Base-by-base conservation (phyloP, 2,888 invertebrate species). In the Arctia plantaginis region DNA sequence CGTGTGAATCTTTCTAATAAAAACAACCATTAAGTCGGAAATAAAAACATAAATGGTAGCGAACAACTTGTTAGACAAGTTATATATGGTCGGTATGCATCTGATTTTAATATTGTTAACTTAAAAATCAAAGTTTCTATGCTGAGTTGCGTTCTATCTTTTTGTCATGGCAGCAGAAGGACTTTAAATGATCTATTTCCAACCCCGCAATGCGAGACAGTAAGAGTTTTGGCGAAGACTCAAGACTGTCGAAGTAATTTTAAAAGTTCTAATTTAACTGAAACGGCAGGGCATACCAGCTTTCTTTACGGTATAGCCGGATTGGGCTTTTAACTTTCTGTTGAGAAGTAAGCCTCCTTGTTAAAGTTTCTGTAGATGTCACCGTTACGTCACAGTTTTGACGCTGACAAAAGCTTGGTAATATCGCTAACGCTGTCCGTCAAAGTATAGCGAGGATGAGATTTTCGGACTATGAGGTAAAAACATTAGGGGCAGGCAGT, bases 1-100 rank as follows among this genome's bases (percentile, higher is more conserved):
- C 18, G 18, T 62, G 62, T 30, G 62, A 30, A 62, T 62, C 62
- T 30, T 30, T 62, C 44, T 20, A 18, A 44, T 47, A 44, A 67
- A 66, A 67, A 67, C 18, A 44, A 44, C 44, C 4, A 1, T 1
- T 30, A 62, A 62, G 2, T 18, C n/a, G 23, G n/a, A 66, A 39
- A 35, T 66, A 66, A 66, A 35, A 35, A 68, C 33, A 30, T 13
- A 65, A 64, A 71, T 70, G 71, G n/a, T 39, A 10, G 51, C 55
- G 39, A 66, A 39, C 41, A 39, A 66, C 51, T 66, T 35, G 71
- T 55, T 39, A 3, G 27, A 66, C 71, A 33, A 51, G 71, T 71
- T 47, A 66, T 71, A 55, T 71, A 71, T 51, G 55, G 65, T 65
- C 3, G 47, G 27, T 18, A 55, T 67, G 66, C 27, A 18, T 51